A percentile compares a stretch with the other conserved stretches of the same genome.
Evolutionary conservation across 2,797 vertebrate species (phyloP).

Genomic region (Macroramphosus scolopax): DNA sequence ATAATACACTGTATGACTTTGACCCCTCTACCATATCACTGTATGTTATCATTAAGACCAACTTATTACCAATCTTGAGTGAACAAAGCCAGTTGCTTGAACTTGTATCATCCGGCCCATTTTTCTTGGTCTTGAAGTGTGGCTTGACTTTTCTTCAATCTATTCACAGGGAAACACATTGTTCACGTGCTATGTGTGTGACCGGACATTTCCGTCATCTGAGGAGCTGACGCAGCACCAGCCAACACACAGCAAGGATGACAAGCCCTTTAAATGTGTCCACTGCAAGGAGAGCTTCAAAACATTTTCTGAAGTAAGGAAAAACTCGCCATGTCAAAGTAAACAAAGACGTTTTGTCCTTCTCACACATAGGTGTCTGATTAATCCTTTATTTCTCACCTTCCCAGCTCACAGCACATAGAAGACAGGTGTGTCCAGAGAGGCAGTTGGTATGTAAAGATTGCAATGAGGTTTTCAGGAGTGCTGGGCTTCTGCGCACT

Average conservation of each 20-base stretch:
- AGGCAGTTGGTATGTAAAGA: slow-evolving; percentile 79
- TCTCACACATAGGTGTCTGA: background rate
- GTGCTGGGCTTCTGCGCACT: slow-evolving; percentile 77
- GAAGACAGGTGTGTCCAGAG: slow-evolving; percentile 82
- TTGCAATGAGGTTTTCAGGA: slow-evolving; percentile 80
- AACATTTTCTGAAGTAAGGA: slow-evolving; percentile 80
- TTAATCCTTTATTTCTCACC: background rate
- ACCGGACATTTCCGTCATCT: slow-evolving; percentile 82
- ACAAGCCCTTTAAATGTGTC: slow-evolving; percentile 84
- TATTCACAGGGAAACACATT: slow-evolving; percentile 77
- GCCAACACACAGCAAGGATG: slow-evolving; percentile 82
- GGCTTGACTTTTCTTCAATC: too few relatives aligned
- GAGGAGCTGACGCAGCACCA: slow-evolving; percentile 83
- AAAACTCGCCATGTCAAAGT: too few relatives aligned
- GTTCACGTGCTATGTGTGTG: slow-evolving; percentile 85
- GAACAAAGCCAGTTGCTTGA: background rate
- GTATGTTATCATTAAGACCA: too few relatives aligned
- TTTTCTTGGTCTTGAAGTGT: too few relatives aligned
- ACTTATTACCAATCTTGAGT: background rate
- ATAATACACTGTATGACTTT: too few relatives aligned
- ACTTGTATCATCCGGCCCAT: too few relatives aligned
- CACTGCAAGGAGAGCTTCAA: slow-evolving; percentile 82
- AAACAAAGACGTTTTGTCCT: background rate
- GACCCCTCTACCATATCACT: too few relatives aligned
- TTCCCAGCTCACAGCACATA: slow-evolving; percentile 76